These are phyloP conservation scores for Chlorospingus semifuscus DNA, from an alignment of 2,797 vertebrate species.

Conservation along the genomic window DNA sequence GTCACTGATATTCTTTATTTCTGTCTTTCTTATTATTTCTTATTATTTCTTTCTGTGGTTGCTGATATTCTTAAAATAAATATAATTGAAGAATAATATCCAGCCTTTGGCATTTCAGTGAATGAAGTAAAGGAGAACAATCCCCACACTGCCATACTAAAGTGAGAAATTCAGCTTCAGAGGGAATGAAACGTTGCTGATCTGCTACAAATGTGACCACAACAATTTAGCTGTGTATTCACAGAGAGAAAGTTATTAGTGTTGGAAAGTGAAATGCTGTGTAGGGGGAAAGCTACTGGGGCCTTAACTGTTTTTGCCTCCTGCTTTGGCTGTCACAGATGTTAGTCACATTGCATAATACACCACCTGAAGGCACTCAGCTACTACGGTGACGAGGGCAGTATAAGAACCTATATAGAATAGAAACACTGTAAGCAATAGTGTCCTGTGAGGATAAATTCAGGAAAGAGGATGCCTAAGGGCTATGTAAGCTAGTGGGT, in stretches of 20 bases:
- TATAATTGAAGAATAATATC: not conserved
- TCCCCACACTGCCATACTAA: not conserved
- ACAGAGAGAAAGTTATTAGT: slow-evolving; percentile 31
- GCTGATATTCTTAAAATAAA: not conserved
- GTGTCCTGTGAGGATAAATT: slow-evolving; percentile 24
- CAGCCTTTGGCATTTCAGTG: not conserved
- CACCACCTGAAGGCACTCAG: slow-evolving; percentile 11
- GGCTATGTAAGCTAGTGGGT: not conserved
- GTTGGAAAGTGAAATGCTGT: not conserved
- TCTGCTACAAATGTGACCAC: not conserved
- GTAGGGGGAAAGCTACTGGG: not conserved
- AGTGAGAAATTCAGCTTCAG: not conserved
- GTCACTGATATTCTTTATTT: not conserved
- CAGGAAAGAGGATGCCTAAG: not conserved
- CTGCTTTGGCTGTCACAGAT: slow-evolving; percentile 49
- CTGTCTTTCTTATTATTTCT: not conserved
- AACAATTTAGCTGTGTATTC: not conserved
- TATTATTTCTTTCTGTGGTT: not conserved
- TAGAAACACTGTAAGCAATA: slow-evolving; percentile 2
- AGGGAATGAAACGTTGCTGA: not conserved
- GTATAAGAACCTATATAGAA: not conserved
- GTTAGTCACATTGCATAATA: not conserved
- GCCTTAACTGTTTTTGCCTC: not conserved
- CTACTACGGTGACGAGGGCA: not conserved
- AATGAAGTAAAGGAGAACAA: not conserved